Percentiles rank a stretch among this genome's conserved stretches.
These are phyloP conservation scores for Hemaris fuciformis DNA, from an alignment of 2,888 invertebrate species.

Conservation along the genomic window DNA sequence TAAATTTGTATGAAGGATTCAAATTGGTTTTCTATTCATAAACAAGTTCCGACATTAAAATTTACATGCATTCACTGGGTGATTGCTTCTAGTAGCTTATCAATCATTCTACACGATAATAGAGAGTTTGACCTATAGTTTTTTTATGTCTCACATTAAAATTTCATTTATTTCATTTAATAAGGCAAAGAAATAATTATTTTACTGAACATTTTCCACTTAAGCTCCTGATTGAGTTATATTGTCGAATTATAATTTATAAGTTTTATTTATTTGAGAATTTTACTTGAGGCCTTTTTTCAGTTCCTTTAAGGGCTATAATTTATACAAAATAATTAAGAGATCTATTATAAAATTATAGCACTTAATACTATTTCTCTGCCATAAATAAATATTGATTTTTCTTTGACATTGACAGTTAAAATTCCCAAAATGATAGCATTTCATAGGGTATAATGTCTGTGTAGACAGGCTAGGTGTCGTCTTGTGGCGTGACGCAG, in stretches of 20 bases:
- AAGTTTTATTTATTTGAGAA: not conserved
- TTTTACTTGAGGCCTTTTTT: too few relatives aligned
- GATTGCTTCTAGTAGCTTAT: not conserved
- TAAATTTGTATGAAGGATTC: too few relatives aligned
- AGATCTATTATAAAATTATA: not conserved
- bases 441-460: not conserved
- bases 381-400: not conserved
- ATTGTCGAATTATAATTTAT: not conserved
- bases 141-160: not conserved
- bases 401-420: not conserved
- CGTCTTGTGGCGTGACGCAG: slow-evolving; percentile 13
- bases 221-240: not conserved
- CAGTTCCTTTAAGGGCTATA: too few relatives aligned
- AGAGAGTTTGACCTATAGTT: too few relatives aligned
- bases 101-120: too few relatives aligned
- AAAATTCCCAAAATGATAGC: not conserved
- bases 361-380: not conserved
- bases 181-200: not conserved
- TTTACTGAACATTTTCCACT: not conserved
- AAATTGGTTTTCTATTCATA: too few relatives aligned
- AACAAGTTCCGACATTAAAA: too few relatives aligned
- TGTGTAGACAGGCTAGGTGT: slow-evolving; percentile 1
- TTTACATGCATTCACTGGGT: not conserved
- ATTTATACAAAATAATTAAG: not conserved
- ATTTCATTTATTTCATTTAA: not conserved